Evolutionary conservation across 1,140 invertebrate species (phyloP), one percentile per base, ranked within the genome.

Genomic region (Alviniconcha marisindica): DNA sequence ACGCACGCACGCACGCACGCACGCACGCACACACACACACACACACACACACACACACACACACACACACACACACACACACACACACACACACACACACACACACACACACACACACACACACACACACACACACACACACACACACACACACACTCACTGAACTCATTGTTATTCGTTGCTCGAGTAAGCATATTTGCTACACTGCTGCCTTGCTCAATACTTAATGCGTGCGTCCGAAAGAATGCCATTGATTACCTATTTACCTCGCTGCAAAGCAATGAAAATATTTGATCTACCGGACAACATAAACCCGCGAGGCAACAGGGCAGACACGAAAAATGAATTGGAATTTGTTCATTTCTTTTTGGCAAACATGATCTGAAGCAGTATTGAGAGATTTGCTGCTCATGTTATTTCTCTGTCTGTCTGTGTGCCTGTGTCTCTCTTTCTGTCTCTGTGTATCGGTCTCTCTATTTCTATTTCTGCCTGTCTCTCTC

Each of bases 11-110:
- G 36, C 63, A 69, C 63, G 15, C 63, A 69, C 63, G 36, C 63
- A 69, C 63, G 36, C 63, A 69, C 63, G 36, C 63, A 69, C 63
- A 69, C 63, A 69, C 63, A 31, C 28, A 36, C 63, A 69, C 63
- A 69, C 63, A 69, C 63, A 69, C 63, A 69, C 63, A 69, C 63
- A 69, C 63, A 33, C 31, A 36, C 63, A 69, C 63, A 1, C 28
- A 36, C 63, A 36, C 63, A 69, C 63, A 69, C 31, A 36, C 63
- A 69, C 1, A 69, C 63, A 69, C 5, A 36, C 63, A 28, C 28
- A 12, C 28, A 28, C 56, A 60, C 56, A 60, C 56, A 28, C 24
- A 60, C 56, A 28, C 56, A 60, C 24, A 60, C 56, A 28, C 56
- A 60, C 18, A 60, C 56, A 28, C 56, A 60, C 56, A 28, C 56